Base-by-base conservation (phyloP, 2,113 vertebrate genomes). In the Scomber japonicus region DNA sequence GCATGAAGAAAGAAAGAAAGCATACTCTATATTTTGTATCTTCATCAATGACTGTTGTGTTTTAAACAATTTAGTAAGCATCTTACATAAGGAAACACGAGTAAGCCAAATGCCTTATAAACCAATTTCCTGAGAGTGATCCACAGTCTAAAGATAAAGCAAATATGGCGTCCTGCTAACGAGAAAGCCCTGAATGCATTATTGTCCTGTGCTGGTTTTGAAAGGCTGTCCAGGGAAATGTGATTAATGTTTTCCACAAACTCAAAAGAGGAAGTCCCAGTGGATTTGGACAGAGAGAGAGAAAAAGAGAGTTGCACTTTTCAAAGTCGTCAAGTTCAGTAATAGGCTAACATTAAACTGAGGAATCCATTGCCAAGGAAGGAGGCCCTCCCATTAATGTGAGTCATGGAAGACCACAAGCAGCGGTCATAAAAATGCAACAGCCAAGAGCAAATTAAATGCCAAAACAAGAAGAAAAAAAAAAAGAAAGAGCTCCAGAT, bases 161-260 rank as follows among this genome's bases (percentile, higher is more conserved):
- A 60, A 77, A 72, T 46, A 46, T 40, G 73, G 45, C 31, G 4
- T 64, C 30, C 6, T 19, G 30, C 65, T 49, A 61, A 85, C 19
- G 53, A 78, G 51, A 60, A 72, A 74, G 61, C 27, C 57, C 6
- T 71, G 65, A 77, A 78, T 78, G 73, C 67, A 63, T 64, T 13
- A 84, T 71, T 83, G 83, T 69, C 49, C 62, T 19, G 19, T n/a
- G 51, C 69, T 81, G 81, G 74, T 75, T 88, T 85, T 57, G 62
- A 76, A 88, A 90, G 64, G 53, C 71, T 57, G 67, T 78, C 80
- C 85, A 81, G 82, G 80, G 86, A 94, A 89, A 85, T 70, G 76
- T 88, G 85, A 93, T 90, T 81, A 90, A 92, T 88, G 75, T 91
- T 93, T 94, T 93, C 92, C 92, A 94, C 50, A 78, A 83, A 84